Conservation (phyloP, 1,140 invertebrate genomes). For the Papilio glaucus region DNA sequence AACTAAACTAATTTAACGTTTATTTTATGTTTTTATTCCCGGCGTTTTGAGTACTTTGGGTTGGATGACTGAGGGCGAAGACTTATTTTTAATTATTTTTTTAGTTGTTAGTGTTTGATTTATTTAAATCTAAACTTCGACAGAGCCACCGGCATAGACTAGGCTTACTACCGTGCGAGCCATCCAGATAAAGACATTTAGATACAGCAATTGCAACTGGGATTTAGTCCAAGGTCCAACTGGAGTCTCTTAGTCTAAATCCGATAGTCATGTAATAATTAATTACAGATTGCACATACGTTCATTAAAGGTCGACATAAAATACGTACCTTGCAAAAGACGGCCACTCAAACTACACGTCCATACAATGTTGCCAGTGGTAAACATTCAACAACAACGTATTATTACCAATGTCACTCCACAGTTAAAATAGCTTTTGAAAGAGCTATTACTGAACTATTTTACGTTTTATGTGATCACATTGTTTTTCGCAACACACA, state of each 20-base stretch:
- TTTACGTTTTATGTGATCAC: background rate
- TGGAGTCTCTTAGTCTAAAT: background rate
- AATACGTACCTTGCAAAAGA: background rate
- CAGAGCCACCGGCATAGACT: background rate
- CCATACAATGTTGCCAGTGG: conserved; percentile 8
- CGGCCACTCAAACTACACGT: background rate
- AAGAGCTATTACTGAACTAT: conserved; percentile 1
- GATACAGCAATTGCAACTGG: background rate
- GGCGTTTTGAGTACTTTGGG: too few species aligned
- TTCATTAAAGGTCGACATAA: background rate
- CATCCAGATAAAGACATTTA: background rate
- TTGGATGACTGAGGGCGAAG: too few species aligned
- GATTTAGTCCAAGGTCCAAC: background rate
- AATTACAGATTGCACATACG: background rate
- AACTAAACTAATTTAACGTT: too few species aligned
- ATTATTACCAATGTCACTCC: conserved; percentile 14
- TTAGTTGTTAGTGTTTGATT: background rate
- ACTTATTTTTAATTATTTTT: too few species aligned
- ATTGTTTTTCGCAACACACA: background rate
- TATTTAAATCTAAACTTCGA: too few species aligned
- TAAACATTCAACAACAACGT: conserved; percentile 15
- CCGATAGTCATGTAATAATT: background rate
- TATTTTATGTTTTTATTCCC: too few species aligned
- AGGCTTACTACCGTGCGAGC: too few species aligned
- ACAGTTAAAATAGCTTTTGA: conserved; percentile 14